A percentile compares a stretch with the other conserved stretches of the same genome.
Evolutionary conservation across 2,888 invertebrate species (phyloP).

Genomic region (Sinohyriopsis cumingii): DNA sequence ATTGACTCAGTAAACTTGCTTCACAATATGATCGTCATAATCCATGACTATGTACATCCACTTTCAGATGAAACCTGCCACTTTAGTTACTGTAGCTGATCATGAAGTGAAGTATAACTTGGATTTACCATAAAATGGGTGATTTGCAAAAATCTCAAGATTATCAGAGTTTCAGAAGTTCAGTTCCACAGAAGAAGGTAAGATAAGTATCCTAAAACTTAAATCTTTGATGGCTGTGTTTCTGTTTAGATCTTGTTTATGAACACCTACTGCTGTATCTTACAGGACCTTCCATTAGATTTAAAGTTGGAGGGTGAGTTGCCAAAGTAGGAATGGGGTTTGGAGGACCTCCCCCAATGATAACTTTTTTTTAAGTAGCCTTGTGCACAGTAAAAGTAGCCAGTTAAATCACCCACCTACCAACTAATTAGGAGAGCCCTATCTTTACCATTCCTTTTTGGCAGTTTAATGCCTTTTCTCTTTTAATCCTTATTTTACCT

Average conservation of each 20-base stretch:
- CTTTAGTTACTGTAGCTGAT: not conserved
- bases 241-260: not conserved
- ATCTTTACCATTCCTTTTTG: not conserved
- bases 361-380: too few relatives aligned
- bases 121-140: slow-evolving; percentile 46
- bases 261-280: not conserved
- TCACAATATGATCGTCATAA: not conserved
- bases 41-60: not conserved
- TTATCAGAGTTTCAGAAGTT: slow-evolving; percentile 68
- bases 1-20: too few relatives aligned
- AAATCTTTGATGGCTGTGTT: not conserved
- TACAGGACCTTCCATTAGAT: too few relatives aligned
- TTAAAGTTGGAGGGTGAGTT: too few relatives aligned
- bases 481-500: not conserved
- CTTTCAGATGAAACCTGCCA: not conserved
- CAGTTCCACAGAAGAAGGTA: slow-evolving; percentile 66
- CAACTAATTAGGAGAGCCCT: too few relatives aligned
- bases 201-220: slow-evolving; percentile 6
- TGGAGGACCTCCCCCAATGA: too few relatives aligned
- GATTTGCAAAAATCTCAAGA: slow-evolving; percentile 64
- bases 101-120: slow-evolving; percentile 4
- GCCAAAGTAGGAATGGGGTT: too few relatives aligned
- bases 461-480: not conserved
- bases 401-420: too few relatives aligned
- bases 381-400: too few relatives aligned